These are phyloP conservation scores for Syngnathoides biaculeatus DNA, from an alignment of 2,113 vertebrate species.

Conservation along the genomic window DNA sequence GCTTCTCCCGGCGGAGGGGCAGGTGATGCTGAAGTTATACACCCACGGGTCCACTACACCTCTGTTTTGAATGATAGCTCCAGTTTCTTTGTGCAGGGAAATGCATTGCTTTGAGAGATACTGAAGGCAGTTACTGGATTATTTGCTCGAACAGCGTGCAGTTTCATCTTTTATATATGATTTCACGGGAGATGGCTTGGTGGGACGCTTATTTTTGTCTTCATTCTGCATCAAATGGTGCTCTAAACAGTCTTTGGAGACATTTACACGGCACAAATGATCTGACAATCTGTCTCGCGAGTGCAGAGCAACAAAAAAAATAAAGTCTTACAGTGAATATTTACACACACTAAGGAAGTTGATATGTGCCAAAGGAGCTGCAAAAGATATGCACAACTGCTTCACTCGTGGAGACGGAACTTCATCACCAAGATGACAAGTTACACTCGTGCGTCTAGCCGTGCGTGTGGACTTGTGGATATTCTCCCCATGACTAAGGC, in stretches of 20 bases:
- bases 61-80: constrained; percentile 34
- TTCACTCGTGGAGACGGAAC: background rate
- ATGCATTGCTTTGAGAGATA: constrained; percentile 28
- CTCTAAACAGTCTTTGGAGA: background rate
- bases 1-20: constrained; percentile 46
- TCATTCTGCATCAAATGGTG: constrained; percentile 40
- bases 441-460: too few species aligned
- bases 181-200: constrained; percentile 7
- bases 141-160: constrained; percentile 9
- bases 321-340: background rate
- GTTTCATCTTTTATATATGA: constrained; percentile 40
- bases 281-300: constrained; percentile 9
- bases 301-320: background rate
- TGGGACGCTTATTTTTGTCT: constrained; percentile 44
- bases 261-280: background rate
- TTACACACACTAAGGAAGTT: background rate
- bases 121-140: constrained; percentile 17
- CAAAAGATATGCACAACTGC: background rate
- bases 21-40: constrained; percentile 38
- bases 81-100: constrained; percentile 21
- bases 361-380: background rate
- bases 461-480: too few species aligned
- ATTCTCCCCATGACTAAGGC: background rate
- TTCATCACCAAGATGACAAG: too few species aligned
- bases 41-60: constrained; percentile 42